Base-by-base conservation (phyloP, 1,140 invertebrate species). In the Lasioglossum baleicum region DNA sequence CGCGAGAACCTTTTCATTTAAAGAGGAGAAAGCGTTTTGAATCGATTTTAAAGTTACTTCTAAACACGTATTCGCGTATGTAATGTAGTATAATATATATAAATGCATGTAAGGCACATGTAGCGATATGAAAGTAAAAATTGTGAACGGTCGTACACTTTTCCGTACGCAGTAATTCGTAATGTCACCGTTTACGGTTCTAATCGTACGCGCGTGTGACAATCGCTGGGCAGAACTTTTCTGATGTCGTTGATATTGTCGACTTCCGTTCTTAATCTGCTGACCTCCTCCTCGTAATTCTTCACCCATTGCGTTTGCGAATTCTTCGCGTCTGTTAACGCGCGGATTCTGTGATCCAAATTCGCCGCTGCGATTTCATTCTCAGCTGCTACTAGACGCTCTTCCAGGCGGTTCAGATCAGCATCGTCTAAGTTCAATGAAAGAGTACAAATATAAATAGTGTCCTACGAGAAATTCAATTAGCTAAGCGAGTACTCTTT, bases 181-280 rank as follows among this genome's bases (percentile, higher is more conserved):
- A 71, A 80, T 15, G 44, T 35, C 26, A 48, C 22, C 44, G 44
- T 81, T 83, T 85, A 94, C 15, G 95, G 95, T 83, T 96, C 95
- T 11, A 96, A 92, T 77, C 94, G 94, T 70, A 95, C 91, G 68
- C 94, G 94, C 87, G 97, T 97, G 92, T 96, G 98, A 91, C 98
- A 99, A n/a, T 94, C 95, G 0, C 94, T 93, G 0, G 98, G 98
- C 68, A 99, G 93, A 53, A 97, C 95, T 77, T 96, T 95, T 22
- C 95, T 94, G 82, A 99, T 99, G 40, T 96, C 95, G 86, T 96
- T 95, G 63, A 99, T 96, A 92, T 98, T 99, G 5, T 95, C 94
- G 2, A 99, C 98, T 90, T 99, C 98, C 10, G 91, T 92, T 75
- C 94, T 92, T 11, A 99, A 93, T 80, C 95, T 93, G 20, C 93